These are phyloP conservation scores for Drosophila mayri DNA, from an alignment of 1,140 invertebrate species.

Conservation along the genomic window DNA sequence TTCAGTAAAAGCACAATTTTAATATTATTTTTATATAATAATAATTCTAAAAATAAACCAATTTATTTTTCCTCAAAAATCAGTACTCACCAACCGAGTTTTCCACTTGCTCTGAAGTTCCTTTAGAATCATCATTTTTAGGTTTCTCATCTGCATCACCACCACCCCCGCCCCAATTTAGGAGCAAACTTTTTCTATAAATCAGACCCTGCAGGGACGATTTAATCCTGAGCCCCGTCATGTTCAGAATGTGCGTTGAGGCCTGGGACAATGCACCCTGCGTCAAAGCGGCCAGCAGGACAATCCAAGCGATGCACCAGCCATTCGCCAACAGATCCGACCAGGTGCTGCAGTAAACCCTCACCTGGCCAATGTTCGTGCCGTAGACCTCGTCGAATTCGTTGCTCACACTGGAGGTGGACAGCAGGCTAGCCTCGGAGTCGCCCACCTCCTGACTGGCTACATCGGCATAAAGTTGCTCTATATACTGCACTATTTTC, in stretches of 20 bases:
- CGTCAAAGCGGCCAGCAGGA: slow-evolving; percentile 90
- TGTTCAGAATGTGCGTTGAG: slow-evolving; percentile 92
- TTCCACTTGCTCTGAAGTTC: slow-evolving; percentile 4
- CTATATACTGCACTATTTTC: slow-evolving; percentile 90
- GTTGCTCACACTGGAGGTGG: slow-evolving; percentile 46
- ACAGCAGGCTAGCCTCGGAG: slow-evolving; percentile 3
- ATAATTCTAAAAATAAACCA: not conserved
- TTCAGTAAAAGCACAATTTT: not conserved
- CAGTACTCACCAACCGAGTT: slow-evolving; percentile 4
- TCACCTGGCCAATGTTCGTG: slow-evolving; percentile 55
- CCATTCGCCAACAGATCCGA: slow-evolving; percentile 90
- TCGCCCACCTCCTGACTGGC: not conserved
- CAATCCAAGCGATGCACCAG: slow-evolving; percentile 90
- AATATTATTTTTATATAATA: not conserved
- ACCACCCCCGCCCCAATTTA: slow-evolving; percentile 60
- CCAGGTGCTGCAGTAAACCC: slow-evolving; percentile 85
- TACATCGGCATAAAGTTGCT: slow-evolving; percentile 66
- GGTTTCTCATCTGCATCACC: slow-evolving; percentile 29
- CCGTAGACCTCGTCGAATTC: slow-evolving; percentile 44
- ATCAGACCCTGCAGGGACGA: slow-evolving; percentile 90
- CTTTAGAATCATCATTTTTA: slow-evolving; percentile 16
- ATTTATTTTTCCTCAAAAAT: not conserved
- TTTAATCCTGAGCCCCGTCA: slow-evolving; percentile 92
- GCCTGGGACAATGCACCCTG: slow-evolving; percentile 94
- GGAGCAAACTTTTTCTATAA: slow-evolving; percentile 84